Conservation (phyloP, 2,113 vertebrate genomes). For the Tretioscincus oriximinensis region DNA sequence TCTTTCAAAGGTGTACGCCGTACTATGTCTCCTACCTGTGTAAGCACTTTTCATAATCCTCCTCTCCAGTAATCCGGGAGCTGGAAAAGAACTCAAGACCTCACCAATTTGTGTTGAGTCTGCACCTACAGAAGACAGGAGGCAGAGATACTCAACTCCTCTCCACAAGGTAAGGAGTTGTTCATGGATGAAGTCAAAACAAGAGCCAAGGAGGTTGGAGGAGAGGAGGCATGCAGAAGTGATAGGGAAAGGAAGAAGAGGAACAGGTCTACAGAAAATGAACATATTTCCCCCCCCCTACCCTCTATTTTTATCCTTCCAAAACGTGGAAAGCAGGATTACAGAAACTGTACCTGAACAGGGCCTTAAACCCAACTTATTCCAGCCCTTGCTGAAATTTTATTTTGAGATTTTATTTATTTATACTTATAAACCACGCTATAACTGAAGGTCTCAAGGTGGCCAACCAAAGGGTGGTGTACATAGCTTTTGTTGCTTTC, state of each 20-base stretch:
- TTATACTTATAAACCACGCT: no score
- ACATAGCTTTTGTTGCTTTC: no score
- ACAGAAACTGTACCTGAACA: no score
- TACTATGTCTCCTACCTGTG: constrained; percentile 19
- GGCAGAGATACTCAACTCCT: constrained; percentile 25
- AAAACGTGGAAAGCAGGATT: background rate
- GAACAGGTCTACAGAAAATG: background rate
- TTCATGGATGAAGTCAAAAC: background rate
- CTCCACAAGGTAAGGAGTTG: background rate
- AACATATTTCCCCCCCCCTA: background rate
- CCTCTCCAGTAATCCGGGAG: constrained; percentile 20
- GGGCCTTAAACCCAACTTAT: no score
- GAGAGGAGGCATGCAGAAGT: background rate
- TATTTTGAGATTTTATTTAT: no score
- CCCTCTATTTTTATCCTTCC: background rate
- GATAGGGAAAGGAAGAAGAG: background rate
- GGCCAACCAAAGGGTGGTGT: no score
- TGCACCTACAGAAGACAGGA: constrained; percentile 17
- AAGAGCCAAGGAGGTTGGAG: background rate
- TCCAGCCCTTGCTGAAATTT: no score
- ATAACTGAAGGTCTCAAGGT: no score
- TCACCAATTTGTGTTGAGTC: background rate
- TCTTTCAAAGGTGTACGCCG: constrained; percentile 6
- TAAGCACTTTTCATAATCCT: background rate
- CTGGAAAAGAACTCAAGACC: constrained; percentile 32